A percentile compares a stretch with the other conserved stretches of the same genome.
These are phyloP conservation scores for Rhagoletis pomonella DNA, from an alignment of 1,140 invertebrate genomes.

Conservation along the genomic window DNA sequence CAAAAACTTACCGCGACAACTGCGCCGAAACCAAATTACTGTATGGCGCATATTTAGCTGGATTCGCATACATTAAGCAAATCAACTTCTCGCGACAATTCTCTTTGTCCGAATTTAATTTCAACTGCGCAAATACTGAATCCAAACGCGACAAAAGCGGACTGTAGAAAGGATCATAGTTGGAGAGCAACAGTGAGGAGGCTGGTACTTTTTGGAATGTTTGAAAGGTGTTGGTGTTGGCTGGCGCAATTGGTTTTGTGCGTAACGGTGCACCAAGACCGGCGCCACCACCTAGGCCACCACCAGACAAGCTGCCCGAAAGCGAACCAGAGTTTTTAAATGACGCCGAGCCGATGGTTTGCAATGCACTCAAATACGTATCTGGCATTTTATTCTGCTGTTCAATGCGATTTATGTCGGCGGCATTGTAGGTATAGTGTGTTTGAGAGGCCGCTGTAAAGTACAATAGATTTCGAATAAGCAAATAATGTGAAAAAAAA, in stretches of 20 bases:
- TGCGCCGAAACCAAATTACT: slow-evolving; percentile 91
- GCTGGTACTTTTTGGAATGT: slow-evolving; percentile 89
- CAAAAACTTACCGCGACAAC: slow-evolving; percentile 81
- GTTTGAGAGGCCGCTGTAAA: slow-evolving; percentile 68
- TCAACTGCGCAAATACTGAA: slow-evolving; percentile 86
- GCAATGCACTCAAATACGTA: slow-evolving; percentile 68
- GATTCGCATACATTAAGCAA: slow-evolving; percentile 89
- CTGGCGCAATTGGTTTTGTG: slow-evolving; percentile 65
- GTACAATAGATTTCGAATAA: background rate
- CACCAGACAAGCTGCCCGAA: slow-evolving; percentile 63
- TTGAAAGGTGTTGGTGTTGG: slow-evolving; percentile 76
- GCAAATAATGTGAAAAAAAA: background rate
- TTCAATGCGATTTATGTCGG: slow-evolving; percentile 57
- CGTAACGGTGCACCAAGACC: slow-evolving; percentile 60
- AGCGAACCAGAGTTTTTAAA: slow-evolving; percentile 70
- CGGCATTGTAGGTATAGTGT: slow-evolving; percentile 67
- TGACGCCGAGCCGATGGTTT: slow-evolving; percentile 68
- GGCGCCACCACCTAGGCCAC: background rate
- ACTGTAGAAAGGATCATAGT: slow-evolving; percentile 91
- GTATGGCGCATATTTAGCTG: slow-evolving; percentile 89
- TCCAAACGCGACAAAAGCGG: slow-evolving; percentile 87
- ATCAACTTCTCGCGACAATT: slow-evolving; percentile 86
- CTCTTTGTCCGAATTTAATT: slow-evolving; percentile 77
- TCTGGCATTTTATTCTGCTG: slow-evolving; percentile 69
- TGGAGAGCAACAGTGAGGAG: slow-evolving; percentile 86